These are phyloP conservation scores for Hystrix brachyura DNA, from an alignment of 2,113 vertebrate species.

Conservation along the genomic window DNA sequence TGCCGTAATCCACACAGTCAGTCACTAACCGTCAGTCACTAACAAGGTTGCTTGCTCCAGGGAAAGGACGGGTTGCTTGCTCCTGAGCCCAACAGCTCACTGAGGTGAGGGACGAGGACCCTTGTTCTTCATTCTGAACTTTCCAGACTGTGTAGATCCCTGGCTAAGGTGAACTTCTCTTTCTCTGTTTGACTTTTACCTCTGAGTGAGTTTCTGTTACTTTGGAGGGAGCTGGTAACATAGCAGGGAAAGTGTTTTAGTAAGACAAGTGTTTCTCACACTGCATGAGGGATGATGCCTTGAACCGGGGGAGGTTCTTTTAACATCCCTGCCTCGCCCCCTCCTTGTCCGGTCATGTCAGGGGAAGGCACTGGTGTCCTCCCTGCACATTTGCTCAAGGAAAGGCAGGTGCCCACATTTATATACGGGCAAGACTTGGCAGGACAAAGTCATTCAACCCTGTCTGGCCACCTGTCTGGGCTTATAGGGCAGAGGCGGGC, in stretches of 20 bases:
- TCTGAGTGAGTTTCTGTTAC: background rate
- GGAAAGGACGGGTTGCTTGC: background rate
- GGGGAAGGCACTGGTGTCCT: too few species aligned
- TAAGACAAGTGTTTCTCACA: background rate
- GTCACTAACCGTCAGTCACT: background rate
- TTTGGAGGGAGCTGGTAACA: background rate
- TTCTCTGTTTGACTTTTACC: background rate
- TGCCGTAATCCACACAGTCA: background rate
- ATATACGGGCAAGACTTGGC: background rate
- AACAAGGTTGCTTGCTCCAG: background rate
- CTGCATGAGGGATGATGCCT: background rate
- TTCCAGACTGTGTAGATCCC: accelerated
- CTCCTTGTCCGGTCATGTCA: background rate
- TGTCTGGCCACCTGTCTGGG: background rate
- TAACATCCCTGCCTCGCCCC: background rate
- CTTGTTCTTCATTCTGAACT: background rate
- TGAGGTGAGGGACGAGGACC: background rate
- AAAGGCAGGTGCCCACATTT: background rate
- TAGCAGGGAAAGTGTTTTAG: background rate
- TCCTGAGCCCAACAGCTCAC: background rate
- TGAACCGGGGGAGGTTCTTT: background rate
- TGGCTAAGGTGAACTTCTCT: background rate
- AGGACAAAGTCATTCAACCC: background rate
- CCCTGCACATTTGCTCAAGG: background rate
- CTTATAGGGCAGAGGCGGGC: background rate